These are phyloP conservation scores for Cydia fagiglandana DNA, from an alignment of 1,140 invertebrate species.

Conservation along the genomic window DNA sequence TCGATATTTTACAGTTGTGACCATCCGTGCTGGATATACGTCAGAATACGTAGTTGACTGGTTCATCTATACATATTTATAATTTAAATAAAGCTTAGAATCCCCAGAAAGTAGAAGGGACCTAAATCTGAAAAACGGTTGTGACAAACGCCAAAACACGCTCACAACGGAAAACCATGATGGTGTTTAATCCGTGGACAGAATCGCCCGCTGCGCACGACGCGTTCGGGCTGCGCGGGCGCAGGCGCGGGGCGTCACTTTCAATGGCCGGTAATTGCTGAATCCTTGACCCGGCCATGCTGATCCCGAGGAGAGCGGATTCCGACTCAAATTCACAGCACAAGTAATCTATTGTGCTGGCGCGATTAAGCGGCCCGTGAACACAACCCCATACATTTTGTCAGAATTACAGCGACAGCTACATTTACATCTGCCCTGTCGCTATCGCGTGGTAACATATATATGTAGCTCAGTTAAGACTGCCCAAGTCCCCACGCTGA, in stretches of 20 bases:
- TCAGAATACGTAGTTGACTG: no score
- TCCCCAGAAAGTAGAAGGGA: no score
- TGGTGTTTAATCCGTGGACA: neutral
- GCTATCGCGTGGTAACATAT: no score
- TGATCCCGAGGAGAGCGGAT: constrained; percentile 7
- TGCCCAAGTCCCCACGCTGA: no score
- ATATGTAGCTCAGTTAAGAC: no score
- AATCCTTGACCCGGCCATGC: constrained; percentile 5
- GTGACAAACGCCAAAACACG: neutral
- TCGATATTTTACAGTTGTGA: no score
- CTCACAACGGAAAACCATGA: neutral
- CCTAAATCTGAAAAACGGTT: neutral
- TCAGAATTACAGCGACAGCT: no score
- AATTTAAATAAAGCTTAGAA: no score
- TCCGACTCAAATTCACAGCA: neutral
- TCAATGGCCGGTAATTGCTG: constrained; percentile 8
- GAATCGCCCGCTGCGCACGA: constrained; percentile 7
- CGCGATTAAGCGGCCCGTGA: neutral
- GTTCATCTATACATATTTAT: no score
- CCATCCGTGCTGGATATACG: no score
- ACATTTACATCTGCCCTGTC: no score
- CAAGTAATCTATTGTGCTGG: neutral
- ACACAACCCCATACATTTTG: no score
- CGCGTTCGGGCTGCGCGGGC: constrained; percentile 1
- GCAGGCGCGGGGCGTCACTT: constrained; percentile 8